These are phyloP conservation scores for Catharus bicknelli DNA, from an alignment of 2,113 vertebrate species.

Conservation along the genomic window DNA sequence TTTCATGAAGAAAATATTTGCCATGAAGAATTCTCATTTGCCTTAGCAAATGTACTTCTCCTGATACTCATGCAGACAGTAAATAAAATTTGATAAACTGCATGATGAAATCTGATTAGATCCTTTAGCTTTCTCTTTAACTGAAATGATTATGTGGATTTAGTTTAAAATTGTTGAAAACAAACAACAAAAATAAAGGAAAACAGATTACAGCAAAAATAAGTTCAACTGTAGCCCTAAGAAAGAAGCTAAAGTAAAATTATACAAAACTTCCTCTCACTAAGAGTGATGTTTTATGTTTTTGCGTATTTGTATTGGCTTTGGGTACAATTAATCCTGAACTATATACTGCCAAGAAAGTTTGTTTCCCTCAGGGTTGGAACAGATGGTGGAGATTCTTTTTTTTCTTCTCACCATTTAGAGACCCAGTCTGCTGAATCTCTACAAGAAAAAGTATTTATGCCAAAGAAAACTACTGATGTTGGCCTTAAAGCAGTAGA, in stretches of 20 bases:
- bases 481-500: background rate
- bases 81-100: constrained; percentile 13
- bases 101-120: background rate
- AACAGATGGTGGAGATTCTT: constrained; percentile 30
- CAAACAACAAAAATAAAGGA: background rate
- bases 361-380: background rate
- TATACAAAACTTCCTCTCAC: background rate
- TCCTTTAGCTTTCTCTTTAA: background rate
- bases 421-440: background rate
- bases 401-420: background rate
- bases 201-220: background rate
- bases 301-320: background rate
- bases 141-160: background rate
- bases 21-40: background rate
- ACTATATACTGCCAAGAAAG: constrained; percentile 8
- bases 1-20: background rate
- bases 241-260: background rate
- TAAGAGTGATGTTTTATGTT: background rate
- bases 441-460: background rate
- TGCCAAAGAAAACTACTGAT: constrained; percentile 30
- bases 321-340: constrained; percentile 7
- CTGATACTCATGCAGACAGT: background rate
- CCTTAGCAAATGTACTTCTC: background rate
- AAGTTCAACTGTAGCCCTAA: background rate
- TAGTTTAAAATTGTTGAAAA: constrained; percentile 16